Evolutionary conservation across 2,888 invertebrate species (phyloP), one percentile per base, ranked within the genome.

Genomic region (Melanotus villosus): DNA sequence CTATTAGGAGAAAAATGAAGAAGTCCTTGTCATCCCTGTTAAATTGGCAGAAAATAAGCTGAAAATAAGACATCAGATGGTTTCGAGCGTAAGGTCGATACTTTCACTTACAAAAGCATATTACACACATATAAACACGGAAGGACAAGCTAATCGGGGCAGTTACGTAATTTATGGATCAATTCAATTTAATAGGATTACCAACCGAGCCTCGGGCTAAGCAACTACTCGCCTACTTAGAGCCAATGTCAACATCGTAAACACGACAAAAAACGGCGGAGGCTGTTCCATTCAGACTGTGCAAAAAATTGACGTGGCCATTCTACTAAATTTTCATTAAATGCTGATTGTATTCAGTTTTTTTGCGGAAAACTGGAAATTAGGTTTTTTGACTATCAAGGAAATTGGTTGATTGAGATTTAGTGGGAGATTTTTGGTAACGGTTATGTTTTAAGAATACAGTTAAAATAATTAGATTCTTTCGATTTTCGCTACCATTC

Each of bases 161-260:
- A 60, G 67, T 67, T 67, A 54, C 60, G 54, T 67, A 67, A 60
- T 67, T 67, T 67, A 67, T 60, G 50, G 60, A 60, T 67, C 67
- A 67, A 67, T 67, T 67, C 67, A 67, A 67, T 67, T 67, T 67
- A 67, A 67, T 67, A 43, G 54, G 54, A 67, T 67, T 67, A 67
- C 67, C 54, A 30, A 19, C 34, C 54, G 41, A 52, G 59, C 59
- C 60, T 41, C 26, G 12, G 54, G 66, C 66, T 59, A 43, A 34
- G 32, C 66, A 66, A 56, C 65, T 58, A 58, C 58, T 65, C 58
- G 45, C 50, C 58, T 65, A 58, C 60, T 67, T 67, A 54, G 41
- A 54, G 41, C 54, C 60, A 60, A 66, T 66, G 59, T 66, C 66
- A 66, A 60, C 52, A 66, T 66, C 65, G 58, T 65, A 65, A 65